Conservation (phyloP, 2,888 invertebrate genomes). For the Campaea margaritaria region DNA sequence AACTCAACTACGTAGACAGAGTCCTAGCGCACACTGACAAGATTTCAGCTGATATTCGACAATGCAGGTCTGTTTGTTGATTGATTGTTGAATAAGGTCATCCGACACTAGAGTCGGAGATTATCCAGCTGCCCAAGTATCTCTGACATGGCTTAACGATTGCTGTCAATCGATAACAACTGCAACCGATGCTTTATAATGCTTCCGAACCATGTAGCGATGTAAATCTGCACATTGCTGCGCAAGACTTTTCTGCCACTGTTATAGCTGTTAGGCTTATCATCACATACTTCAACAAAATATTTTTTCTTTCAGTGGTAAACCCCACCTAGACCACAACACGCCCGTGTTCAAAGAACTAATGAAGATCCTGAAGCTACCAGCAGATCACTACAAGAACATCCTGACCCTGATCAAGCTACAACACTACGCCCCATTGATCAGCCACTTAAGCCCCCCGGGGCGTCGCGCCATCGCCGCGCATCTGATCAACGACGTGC, state of each 20-base stretch:
- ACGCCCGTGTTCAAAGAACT: constrained; percentile 96
- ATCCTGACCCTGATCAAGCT: constrained; percentile 94
- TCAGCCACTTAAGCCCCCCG: constrained; percentile 94
- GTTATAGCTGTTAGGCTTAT: too few relatives aligned
- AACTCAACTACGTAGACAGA: constrained; percentile 97
- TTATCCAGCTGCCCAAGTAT: too few relatives aligned
- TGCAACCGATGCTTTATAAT: too few relatives aligned
- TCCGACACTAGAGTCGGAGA: too few relatives aligned
- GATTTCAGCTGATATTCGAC: constrained; percentile 94
- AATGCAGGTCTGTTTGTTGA: constrained; percentile 88
- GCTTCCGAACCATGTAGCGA: too few relatives aligned
- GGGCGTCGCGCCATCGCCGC: constrained; percentile 94
- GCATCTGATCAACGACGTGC: constrained; percentile 94
- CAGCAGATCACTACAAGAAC: constrained; percentile 97
- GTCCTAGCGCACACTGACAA: constrained; percentile 96
- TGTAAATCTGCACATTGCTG: too few relatives aligned
- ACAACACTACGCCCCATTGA: constrained; percentile 93
- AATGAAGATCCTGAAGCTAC: constrained; percentile 96
- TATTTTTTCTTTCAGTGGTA: constrained; percentile 73
- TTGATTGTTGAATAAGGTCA: too few relatives aligned
- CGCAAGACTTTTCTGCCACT: too few relatives aligned
- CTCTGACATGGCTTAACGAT: too few relatives aligned
- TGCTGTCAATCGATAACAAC: too few relatives aligned
- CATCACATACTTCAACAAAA: constrained; percentile 5
- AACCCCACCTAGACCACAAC: constrained; percentile 87